Evolutionary conservation across 2,113 vertebrate species (phyloP).

Genomic region (Dromaius novaehollandiae): DNA sequence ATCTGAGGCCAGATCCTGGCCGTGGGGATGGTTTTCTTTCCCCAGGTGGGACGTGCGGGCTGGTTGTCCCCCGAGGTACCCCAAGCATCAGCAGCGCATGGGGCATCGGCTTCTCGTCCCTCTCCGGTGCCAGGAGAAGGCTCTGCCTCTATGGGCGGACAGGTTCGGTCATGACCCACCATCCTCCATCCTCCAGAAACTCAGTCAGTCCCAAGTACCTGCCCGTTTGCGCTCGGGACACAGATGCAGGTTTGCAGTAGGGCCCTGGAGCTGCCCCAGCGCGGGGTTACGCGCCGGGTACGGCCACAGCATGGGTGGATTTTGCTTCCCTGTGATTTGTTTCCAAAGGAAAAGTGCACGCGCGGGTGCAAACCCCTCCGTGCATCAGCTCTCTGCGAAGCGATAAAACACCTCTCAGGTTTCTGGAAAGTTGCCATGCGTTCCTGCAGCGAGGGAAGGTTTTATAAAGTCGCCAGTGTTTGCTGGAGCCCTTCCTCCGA

Average conservation of each 20-base stretch:
- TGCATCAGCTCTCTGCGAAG: not conserved
- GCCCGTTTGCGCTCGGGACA: not conserved
- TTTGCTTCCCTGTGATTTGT: not conserved
- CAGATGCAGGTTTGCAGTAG: not conserved
- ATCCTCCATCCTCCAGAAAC: not conserved
- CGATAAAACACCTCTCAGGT: not conserved
- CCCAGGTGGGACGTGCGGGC: too few species aligned
- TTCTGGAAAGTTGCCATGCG: not conserved
- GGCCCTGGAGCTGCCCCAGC: too few species aligned
- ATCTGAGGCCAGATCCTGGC: accelerated
- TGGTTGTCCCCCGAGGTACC: too few species aligned
- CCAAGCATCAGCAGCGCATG: not conserved
- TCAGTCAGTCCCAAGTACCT: not conserved
- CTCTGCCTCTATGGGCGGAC: too few species aligned
- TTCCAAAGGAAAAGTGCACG: not conserved
- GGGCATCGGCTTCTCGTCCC: accelerated
- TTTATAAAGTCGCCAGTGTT: constrained; percentile 33
- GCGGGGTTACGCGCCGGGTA: accelerated
- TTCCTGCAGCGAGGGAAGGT: not conserved
- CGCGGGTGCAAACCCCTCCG: not conserved
- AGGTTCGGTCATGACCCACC: not conserved
- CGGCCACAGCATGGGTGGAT: accelerated
- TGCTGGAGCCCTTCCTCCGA: not conserved
- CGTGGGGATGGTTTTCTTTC: too few species aligned
- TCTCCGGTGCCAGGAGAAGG: too few species aligned